Conservation (phyloP, 2,888 invertebrate genomes). For the Balanococcus diminutus region DNA sequence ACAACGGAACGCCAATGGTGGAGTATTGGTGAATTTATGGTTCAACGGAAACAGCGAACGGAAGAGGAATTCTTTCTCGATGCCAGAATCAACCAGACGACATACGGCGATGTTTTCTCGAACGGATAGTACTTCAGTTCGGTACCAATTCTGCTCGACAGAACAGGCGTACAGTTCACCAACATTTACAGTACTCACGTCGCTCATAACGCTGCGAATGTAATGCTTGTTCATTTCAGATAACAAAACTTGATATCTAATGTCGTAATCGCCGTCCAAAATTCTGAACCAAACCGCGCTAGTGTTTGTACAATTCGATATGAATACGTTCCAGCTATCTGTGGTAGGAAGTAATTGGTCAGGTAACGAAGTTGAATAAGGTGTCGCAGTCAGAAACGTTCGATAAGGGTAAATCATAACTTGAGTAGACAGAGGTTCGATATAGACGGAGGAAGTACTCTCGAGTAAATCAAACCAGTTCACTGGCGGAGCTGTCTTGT, state of each 20-base stretch:
- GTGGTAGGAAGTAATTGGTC: neutral
- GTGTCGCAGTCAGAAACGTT: neutral
- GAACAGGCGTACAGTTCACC: constrained; percentile 18
- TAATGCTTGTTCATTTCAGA: constrained; percentile 26
- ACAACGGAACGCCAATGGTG: neutral
- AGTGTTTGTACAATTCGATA: neutral
- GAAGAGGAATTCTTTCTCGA: neutral
- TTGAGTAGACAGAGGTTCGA: neutral
- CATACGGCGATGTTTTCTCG: neutral
- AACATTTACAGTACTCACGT: neutral
- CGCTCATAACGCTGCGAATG: neutral
- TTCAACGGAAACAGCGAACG: neutral
- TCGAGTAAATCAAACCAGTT: constrained; percentile 39
- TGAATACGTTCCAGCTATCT: neutral
- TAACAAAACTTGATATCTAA: neutral
- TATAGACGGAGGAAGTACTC: neutral
- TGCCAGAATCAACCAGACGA: constrained; percentile 16
- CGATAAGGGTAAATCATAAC: constrained; percentile 27
- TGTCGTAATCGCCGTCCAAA: constrained; percentile 11
- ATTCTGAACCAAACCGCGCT: constrained; percentile 31
- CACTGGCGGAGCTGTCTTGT: neutral
- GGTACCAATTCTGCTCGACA: neutral
- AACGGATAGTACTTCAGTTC: neutral
- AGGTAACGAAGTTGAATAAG: neutral
- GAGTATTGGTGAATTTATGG: constrained; percentile 49